Base-by-base conservation (phyloP, 2,113 vertebrate species). In the Mirza zaza region DNA sequence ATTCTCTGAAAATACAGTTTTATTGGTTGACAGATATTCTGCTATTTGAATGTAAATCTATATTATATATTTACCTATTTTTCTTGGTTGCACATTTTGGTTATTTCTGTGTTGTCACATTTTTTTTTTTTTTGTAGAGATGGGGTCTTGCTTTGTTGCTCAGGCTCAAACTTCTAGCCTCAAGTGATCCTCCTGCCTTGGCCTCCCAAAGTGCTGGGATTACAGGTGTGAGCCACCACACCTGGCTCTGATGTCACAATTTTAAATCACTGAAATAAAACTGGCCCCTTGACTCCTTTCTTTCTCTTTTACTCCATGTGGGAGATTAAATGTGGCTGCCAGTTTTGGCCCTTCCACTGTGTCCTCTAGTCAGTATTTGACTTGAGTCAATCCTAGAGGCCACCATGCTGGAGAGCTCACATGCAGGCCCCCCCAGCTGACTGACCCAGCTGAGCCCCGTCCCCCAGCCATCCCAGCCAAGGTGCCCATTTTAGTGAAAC, bases 221-320 rank as follows among this genome's bases (percentile, higher is more conserved):
- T 10, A 27, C 25, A 61, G 17, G 25, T 27, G 59, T 61, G 59
- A 61, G 23, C 59, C 25, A 27, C 59, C 59, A 27, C 10, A 10
- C 59, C 59, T 61, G 59, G 59, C 3, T 9, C 25, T 39, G 7
- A 10, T 77, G 52, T 21, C 55, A 87, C 32, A 52, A 63, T 85
- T 80, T 95, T 83, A 83, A 76, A 70, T 90, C 48, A 48, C 36
- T 39, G 50, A 85, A 79, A 85, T 85, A 67, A 90, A 61, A 39
- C 8, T 10, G 55, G 42, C 18, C 32, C 63, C 71, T 83, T 55
- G 52, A 45, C 45, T 61, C 55, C 21, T 67, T 75, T 57, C 79
- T 45, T 23, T 63, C 55, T 84, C 34, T 39, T 67, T 42, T 67
- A 18, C 52, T 63, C 52, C 34, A 36, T 20, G 10, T 48, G 34